Base-by-base conservation (phyloP, 2,888 invertebrate genomes). In the Aleiodes alternator region DNA sequence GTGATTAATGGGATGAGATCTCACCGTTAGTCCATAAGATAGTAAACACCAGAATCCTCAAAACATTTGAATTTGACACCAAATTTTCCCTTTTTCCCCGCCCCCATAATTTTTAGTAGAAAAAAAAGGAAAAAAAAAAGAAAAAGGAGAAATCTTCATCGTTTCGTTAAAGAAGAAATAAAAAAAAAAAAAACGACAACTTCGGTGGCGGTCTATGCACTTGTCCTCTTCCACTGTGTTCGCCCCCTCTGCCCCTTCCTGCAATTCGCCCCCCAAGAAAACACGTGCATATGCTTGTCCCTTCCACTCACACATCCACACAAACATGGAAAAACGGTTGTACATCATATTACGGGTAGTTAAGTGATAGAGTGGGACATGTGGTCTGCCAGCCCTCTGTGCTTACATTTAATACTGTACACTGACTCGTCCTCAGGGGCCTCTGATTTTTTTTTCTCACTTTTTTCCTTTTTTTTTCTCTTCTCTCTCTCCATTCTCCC, bases 331-430 rank as follows among this genome's bases (percentile, higher is more conserved):
- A 68, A 51, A 68, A 76, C 72, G 80, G 80, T 83, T 83, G 80
- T 85, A 85, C 78, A 81, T 85, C 83, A 82, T 84, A 86, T 84
- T 85, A 86, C 82, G 85, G 82, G 84, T 84, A 85, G 86, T 84
- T 85, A 86, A 87, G 87, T 87, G 85, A 88, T 87, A 84, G 85
- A 85, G 83, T 83, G 83, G 83, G 88, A 87, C 88, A 88, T 88
- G 87, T 88, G 88, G 87, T 83, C 84, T 86, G 88, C 87, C 87
- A 87, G 87, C 87, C 86, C 86, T 86, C 84, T 84, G 81, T 85
- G 86, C 84, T 84, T 87, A 85, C 85, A 83, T 86, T 87, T 86
- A 84, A 82, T 83, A 81, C 79, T 80, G 80, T 79, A 76, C 81
- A 80, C 83, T 84, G 80, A 79, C 77, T 71, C 75, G 69, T 69